These are phyloP conservation scores for Tychaedon coryphoeus DNA, from an alignment of 2,113 vertebrate genomes.

Conservation along the genomic window DNA sequence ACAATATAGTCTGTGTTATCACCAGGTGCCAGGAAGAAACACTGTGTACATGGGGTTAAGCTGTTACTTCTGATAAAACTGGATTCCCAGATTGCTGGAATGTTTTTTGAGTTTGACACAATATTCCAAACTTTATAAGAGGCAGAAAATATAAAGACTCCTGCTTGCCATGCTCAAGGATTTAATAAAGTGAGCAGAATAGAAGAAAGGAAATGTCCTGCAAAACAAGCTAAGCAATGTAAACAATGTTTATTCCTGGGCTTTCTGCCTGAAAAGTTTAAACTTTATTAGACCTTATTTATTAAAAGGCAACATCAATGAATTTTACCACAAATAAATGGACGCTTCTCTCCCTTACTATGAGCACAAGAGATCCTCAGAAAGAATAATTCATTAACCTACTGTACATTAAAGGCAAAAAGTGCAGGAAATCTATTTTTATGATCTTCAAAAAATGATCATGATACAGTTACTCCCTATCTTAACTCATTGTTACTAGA, in stretches of 20 bases:
- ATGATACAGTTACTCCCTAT: not conserved
- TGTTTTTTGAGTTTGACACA: not conserved
- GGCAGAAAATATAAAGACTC: not conserved
- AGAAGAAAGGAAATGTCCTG: not conserved
- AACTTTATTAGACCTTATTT: not conserved
- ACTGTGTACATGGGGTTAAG: accelerated
- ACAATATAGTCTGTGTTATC: not conserved
- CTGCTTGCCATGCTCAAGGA: not conserved
- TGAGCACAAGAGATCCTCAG: not conserved
- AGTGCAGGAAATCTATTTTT: not conserved
- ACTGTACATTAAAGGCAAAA: not conserved
- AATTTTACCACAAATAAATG: not conserved
- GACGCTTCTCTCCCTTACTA: not conserved
- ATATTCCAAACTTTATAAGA: not conserved
- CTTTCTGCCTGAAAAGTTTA: not conserved
- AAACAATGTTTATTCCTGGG: not conserved
- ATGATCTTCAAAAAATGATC: not conserved
- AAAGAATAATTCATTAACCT: not conserved
- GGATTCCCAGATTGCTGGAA: not conserved
- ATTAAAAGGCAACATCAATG: not conserved
- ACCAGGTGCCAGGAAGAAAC: not conserved
- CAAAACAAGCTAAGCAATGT: not conserved
- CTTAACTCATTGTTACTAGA: not conserved
- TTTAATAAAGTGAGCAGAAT: not conserved
- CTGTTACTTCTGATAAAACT: not conserved